A percentile compares a stretch with the other conserved stretches of the same genome.
Evolutionary conservation across 2,888 invertebrate species (phyloP).

Genomic region (Parnassius orleans): DNA sequence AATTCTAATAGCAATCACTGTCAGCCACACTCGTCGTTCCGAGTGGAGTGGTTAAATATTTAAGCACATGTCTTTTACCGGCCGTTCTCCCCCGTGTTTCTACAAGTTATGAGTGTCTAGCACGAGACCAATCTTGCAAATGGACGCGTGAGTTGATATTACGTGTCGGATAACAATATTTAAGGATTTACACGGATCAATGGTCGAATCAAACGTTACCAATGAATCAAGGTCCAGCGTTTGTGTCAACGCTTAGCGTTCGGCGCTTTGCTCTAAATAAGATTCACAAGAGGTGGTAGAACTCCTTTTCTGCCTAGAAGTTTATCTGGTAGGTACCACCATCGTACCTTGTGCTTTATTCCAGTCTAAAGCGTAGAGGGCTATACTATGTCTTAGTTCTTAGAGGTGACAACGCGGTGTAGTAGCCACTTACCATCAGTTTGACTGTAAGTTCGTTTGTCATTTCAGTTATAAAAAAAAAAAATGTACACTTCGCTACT

Average conservation of each 20-base stretch:
- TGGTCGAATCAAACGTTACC: background rate
- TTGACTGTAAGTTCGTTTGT: too few species aligned
- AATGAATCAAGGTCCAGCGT: background rate
- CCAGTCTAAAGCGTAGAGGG: too few species aligned
- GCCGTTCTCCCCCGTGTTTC: slow-evolving; percentile 33
- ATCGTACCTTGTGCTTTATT: too few species aligned
- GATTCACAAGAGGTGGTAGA: too few species aligned
- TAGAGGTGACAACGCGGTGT: too few species aligned
- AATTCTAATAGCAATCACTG: slow-evolving; percentile 61
- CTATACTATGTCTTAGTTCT: too few species aligned
- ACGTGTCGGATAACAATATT: slow-evolving; percentile 2
- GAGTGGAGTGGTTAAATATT: slow-evolving; percentile 55
- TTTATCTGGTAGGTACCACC: too few species aligned
- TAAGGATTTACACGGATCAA: background rate
- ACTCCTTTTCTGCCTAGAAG: too few species aligned
- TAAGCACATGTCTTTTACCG: slow-evolving; percentile 49
- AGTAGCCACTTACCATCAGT: too few species aligned
- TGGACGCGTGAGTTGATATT: slow-evolving; percentile 18
- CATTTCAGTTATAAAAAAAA: too few species aligned
- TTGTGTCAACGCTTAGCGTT: background rate
- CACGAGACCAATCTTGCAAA: slow-evolving; percentile 24
- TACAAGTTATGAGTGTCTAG: slow-evolving; percentile 27
- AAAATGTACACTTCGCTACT: too few species aligned
- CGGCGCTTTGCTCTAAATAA: too few species aligned
- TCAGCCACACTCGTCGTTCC: slow-evolving; percentile 51